phyloP scores from a whole-genome alignment of 1,140 invertebrate genomes.

The Euschistus heros region DNA sequence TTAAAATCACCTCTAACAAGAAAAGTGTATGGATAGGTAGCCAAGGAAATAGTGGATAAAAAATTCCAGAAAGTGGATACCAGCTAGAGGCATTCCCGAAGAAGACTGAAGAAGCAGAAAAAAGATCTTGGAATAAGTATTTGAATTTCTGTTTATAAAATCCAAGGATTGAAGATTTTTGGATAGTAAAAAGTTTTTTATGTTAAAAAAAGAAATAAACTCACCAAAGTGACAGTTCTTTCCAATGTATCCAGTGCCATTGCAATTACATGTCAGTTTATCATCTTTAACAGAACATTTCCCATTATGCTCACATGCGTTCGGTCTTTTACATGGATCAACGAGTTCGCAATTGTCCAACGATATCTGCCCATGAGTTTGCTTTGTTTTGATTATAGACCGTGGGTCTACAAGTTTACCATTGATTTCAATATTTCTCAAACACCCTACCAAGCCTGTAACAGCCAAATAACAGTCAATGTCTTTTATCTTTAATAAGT shows the following conservation, averaged over 20 bases:
- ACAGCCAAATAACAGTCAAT: neutral
- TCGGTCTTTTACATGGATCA: slow-evolving; percentile 75
- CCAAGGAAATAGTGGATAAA: too few relatives aligned
- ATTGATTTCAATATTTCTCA: slow-evolving; percentile 78
- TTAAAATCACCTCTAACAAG: too few relatives aligned
- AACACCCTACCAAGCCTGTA: slow-evolving; percentile 75
- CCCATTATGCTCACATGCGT: slow-evolving; percentile 83
- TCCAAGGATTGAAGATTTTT: too few relatives aligned
- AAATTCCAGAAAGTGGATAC: too few relatives aligned
- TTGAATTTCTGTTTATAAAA: too few relatives aligned
- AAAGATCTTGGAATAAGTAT: too few relatives aligned
- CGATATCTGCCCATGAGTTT: slow-evolving; percentile 73
- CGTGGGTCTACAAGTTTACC: slow-evolving; percentile 58
- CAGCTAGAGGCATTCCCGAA: too few relatives aligned
- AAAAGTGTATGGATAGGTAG: too few relatives aligned
- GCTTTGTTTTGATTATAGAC: slow-evolving; percentile 65
- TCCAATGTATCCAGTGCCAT: slow-evolving; percentile 71
- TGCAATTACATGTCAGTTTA: slow-evolving; percentile 76
- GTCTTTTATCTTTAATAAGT: too few relatives aligned
- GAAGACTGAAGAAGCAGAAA: too few relatives aligned
- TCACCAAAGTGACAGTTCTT: slow-evolving; percentile 86
- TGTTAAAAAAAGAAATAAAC: neutral
- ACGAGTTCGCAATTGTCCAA: slow-evolving; percentile 84
- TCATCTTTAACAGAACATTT: slow-evolving; percentile 82
- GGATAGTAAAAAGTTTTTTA: too few relatives aligned